Base-by-base conservation (phyloP, 2,888 invertebrate genomes). In the Cistogaster globosa region DNA sequence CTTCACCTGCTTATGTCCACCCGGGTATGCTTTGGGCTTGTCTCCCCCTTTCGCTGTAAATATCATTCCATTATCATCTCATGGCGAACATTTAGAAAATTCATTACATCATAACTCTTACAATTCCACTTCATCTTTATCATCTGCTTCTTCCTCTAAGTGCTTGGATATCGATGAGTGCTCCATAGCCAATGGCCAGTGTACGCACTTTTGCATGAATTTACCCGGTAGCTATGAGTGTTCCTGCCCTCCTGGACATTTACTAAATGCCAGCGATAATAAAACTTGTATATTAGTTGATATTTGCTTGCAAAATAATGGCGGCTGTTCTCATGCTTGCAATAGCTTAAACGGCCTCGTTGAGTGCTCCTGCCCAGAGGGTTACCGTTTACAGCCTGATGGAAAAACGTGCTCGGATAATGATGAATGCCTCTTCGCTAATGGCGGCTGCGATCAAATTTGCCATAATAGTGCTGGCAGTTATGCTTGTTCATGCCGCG, bases 391-490 rank as follows among this genome's bases (percentile, higher is more conserved):
- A 32, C 93, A 92, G 16, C 86, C 91, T 89, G 92, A 92, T 48
- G 86, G 60, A 7, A 86, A 91, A 90, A 90, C 90, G 38, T 93
- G 93, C 80, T 81, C 90, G 2, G 93, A 94, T 89, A 90, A 93
- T 58, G 92, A 95, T 89, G 92, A 92, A 88, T 96, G 95, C 88
- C 87, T 90, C 5, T 90, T 92, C 68, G 86, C 86, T 2, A 94
- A 95, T 87, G 94, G 94, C 0, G 94, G 94, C 45, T 96, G 96
- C 90, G 94, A 94, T 3, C 94, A 95, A 86, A 87, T 87, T 14
- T 95, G 95, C 87, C 87, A 89, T 8, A 95, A 95, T 87, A 90
- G 89, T 11, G 89, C 92, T 8, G 94, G 94, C 12, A 91, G 93
- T 71, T 94, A 92, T 88, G 87, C 90, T 48, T 95, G 95, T 88